Conservation (phyloP, 1,140 invertebrate species). For the Coenobita brevimanus region DNA sequence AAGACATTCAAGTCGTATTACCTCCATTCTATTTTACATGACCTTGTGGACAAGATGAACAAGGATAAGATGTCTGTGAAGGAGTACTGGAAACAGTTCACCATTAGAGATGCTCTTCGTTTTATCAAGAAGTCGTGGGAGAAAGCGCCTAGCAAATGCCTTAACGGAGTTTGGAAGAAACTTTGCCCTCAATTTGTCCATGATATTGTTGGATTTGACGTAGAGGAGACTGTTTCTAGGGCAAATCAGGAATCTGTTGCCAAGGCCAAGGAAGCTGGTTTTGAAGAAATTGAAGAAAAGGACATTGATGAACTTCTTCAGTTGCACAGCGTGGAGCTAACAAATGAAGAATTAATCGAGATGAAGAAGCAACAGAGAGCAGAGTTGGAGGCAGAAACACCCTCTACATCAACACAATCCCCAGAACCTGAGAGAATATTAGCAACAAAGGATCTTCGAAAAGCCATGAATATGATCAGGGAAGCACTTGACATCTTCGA, state of each 20-base stretch:
- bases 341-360: conserved; percentile 21
- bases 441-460: neutral
- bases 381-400: neutral
- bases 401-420: neutral
- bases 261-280: conserved; percentile 33
- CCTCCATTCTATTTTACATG: too few species aligned
- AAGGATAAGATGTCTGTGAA: too few species aligned
- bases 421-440: conserved; percentile 16
- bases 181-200: too few species aligned
- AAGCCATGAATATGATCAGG: neutral
- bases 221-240: neutral
- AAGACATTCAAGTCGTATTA: too few species aligned
- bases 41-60: too few species aligned
- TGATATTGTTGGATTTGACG: conserved; percentile 1
- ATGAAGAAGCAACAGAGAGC: neutral
- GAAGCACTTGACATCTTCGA: conserved; percentile 26
- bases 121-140: too few species aligned
- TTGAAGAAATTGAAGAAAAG: neutral
- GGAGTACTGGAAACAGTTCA: too few species aligned
- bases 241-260: conserved; percentile 13
- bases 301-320: conserved; percentile 24
- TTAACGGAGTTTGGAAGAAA: conserved; percentile 33
- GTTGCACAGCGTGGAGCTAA: conserved; percentile 24
- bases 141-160: too few species aligned
- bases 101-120: too few species aligned